Evolutionary conservation across 2,797 vertebrate species (phyloP).

Genomic region (Dallia pectoralis): DNA sequence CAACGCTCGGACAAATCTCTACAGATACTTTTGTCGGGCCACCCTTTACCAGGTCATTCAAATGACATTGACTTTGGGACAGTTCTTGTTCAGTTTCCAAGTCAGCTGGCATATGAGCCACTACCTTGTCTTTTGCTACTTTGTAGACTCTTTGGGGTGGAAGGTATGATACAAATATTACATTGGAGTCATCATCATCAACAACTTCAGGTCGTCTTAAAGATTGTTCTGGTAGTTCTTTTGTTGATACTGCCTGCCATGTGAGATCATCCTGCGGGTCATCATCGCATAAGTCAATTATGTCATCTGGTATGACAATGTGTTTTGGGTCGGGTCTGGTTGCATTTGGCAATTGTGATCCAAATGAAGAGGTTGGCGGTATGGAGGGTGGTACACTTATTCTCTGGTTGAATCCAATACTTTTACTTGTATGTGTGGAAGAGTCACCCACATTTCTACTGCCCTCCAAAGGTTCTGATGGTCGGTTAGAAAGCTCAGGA

Average conservation of each 20-base stretch:
- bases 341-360: background rate
- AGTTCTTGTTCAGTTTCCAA: background rate
- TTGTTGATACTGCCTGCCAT: constrained; percentile 7
- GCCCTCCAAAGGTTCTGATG: constrained; percentile 4
- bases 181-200: constrained; percentile 69
- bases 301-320: constrained; percentile 40
- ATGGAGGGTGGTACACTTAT: constrained; percentile 2
- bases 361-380: constrained; percentile 11
- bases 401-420: constrained; percentile 7
- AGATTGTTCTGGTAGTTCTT: background rate
- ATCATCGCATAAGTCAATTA: constrained; percentile 73
- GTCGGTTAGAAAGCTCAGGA: constrained; percentile 25
- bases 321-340: constrained; percentile 1
- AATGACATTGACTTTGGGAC: background rate
- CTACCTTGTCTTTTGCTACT: constrained; percentile 2
- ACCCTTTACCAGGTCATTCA: background rate
- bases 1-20: constrained; percentile 5
- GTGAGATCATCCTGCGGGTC: constrained; percentile 37
- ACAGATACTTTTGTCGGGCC: background rate
- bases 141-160: constrained; percentile 56
- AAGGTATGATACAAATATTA: constrained; percentile 75
- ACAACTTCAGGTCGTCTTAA: constrained; percentile 21
- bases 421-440: constrained; percentile 24
- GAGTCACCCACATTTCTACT: background rate
- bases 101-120: background rate